Base-by-base conservation (phyloP, 2,113 vertebrate species). In the Limnothrissa miodon region DNA sequence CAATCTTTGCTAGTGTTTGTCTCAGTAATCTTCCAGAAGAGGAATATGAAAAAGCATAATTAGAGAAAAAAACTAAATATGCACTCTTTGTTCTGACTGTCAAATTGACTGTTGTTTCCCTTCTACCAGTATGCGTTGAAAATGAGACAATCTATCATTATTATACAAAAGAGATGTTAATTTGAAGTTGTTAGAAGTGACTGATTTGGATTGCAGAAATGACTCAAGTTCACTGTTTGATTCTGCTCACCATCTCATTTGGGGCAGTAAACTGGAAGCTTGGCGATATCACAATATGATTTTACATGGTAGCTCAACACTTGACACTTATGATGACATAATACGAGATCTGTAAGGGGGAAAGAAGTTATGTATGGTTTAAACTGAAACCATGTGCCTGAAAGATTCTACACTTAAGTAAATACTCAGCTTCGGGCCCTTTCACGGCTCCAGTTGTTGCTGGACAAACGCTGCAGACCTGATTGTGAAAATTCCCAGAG, bases 381-480 rank as follows among this genome's bases (percentile, higher is more conserved):
- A 74, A 74, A 74, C 66, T 74, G 11, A 36, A 33, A 17, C 25
- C 66, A 13, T 33, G 33, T 36, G 66, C 2, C 33, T 36, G 66
- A 74, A 17, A 33, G 13, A 74, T 15, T 33, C 33, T 10, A 74
- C 11, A 29, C 4, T 74, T 36, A 10, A 74, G 3, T 74, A 39
- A 13, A 33, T 74, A 33, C 13, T 74, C 1, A 13, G 29, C 33
- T 36, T 33, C 10, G 1, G 13, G 62, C n/a, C 21, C 33, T 74
- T 74, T 36, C 66, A 74, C 33, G 66, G 66, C 15, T 36, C 33
- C 66, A 74, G 66, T 33, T 36, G 66, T 6, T 29, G 8, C 66
- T 74, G 66, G 66, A 74, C 25, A 74, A 29, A 74, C 25, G 11
- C 66, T 74, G 19, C 4, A 74, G 36, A 80, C 83, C 83, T 87